Percentiles rank a stretch among this genome's conserved stretches.
Evolutionary conservation across 2,888 invertebrate genomes (phyloP).

Genomic region (Stegophylla sp.): DNA sequence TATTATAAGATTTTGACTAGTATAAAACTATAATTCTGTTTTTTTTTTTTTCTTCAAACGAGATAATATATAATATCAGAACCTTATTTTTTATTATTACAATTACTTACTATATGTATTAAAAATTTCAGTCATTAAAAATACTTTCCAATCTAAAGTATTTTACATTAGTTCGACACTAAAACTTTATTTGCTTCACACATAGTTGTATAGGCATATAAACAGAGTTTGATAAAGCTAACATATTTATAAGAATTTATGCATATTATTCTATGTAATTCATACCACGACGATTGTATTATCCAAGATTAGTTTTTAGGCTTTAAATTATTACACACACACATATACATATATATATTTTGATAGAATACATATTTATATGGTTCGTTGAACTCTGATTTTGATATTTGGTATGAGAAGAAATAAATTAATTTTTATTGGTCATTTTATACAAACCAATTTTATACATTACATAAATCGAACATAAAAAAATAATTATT

Average conservation of each 20-base stretch:
- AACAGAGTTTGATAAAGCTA: not conserved
- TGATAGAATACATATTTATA: not conserved
- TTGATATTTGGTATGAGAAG: not conserved
- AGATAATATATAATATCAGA: too few species aligned
- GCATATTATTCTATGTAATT: not conserved
- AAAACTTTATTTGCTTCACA: too few species aligned
- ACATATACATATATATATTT: not conserved
- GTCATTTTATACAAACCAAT: not conserved
- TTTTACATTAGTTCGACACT: too few species aligned
- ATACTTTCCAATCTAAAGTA: too few species aligned
- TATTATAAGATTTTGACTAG: too few species aligned
- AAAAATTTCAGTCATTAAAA: too few species aligned
- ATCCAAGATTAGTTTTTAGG: not conserved
- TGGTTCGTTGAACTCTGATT: not conserved
- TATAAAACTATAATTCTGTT: too few species aligned
- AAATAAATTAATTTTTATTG: not conserved
- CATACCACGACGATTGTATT: not conserved
- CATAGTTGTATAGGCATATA: too few species aligned
- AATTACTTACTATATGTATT: too few species aligned
- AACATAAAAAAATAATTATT: not conserved
- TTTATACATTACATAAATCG: not conserved
- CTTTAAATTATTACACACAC: not conserved
- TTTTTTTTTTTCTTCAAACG: too few species aligned
- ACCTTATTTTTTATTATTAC: too few species aligned
- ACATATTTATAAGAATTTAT: not conserved